Percentiles rank a stretch among this genome's conserved stretches.
phyloP scores from a whole-genome alignment of 1,140 invertebrate species.

The Brachionus sp. region DNA sequence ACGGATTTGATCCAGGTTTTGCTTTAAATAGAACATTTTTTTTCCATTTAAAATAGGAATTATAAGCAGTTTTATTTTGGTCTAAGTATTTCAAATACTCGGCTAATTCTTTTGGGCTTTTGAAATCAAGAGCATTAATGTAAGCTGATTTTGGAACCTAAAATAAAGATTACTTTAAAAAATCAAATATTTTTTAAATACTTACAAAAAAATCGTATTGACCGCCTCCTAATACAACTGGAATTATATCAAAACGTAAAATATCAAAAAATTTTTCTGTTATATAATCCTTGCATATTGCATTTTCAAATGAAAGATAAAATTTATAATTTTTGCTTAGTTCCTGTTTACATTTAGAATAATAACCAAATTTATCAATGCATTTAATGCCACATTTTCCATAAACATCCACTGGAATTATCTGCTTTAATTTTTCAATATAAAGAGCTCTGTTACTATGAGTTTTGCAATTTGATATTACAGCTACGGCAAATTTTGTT shows the following conservation, averaged over 20 bases:
- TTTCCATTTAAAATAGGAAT: constrained; percentile 17
- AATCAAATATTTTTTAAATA: not conserved
- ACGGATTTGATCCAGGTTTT: not conserved
- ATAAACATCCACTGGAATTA: constrained; percentile 52
- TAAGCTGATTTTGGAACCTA: constrained; percentile 21
- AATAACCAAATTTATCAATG: not conserved
- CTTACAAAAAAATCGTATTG: not conserved
- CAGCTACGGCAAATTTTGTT: not conserved
- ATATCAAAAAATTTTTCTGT: constrained; percentile 46
- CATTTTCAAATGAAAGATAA: constrained; percentile 37
- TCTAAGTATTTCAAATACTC: constrained; percentile 47
- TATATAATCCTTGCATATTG: constrained; percentile 2
- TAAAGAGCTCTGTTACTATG: constrained; percentile 43
- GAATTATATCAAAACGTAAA: constrained; percentile 22
- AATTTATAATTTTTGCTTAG: not conserved
- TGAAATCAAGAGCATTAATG: constrained; percentile 46
- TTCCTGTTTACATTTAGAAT: not conserved
- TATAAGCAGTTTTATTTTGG: not conserved
- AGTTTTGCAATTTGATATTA: constrained; percentile 45
- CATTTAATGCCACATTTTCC: constrained; percentile 50
- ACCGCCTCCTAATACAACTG: constrained; percentile 30
- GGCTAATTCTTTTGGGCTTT: constrained; percentile 45
- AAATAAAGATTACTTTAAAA: not conserved
- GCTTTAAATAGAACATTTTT: not conserved
- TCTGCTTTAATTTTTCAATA: constrained; percentile 47